Conservation (phyloP, 2,113 vertebrate genomes). For the Enhydra lutris region DNA sequence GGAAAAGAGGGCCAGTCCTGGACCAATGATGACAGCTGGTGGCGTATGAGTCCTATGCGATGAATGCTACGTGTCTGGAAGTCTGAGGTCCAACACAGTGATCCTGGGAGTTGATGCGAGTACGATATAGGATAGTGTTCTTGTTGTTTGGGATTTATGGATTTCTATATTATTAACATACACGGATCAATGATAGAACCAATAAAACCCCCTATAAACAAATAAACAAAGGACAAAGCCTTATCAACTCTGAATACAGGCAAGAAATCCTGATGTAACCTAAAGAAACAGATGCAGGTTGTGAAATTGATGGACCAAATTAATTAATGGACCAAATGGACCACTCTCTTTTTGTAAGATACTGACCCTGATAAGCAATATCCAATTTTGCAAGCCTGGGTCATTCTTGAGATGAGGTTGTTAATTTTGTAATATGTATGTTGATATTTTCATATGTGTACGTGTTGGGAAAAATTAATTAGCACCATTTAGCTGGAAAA, state of each 20-base stretch:
- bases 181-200: background rate
- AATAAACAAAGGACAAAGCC: background rate
- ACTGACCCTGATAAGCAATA: too few relatives aligned
- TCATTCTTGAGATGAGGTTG: background rate
- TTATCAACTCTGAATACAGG: background rate
- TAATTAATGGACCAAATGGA: background rate
- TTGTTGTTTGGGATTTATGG: background rate
- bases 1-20: background rate
- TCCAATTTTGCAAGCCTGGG: background rate
- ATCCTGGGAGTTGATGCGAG: fast-evolving
- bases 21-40: background rate
- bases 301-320: background rate
- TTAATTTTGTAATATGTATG: background rate
- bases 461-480: background rate
- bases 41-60: background rate
- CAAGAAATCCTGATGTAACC: background rate
- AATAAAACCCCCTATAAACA: background rate
- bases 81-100: background rate
- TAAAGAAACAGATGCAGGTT: background rate
- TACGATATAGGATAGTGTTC: too few relatives aligned
- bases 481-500: background rate
- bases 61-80: background rate
- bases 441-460: background rate
- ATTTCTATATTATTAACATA: background rate
- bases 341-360: background rate